Conservation (phyloP, 2,797 vertebrate species). For the Squalus acanthias region DNA sequence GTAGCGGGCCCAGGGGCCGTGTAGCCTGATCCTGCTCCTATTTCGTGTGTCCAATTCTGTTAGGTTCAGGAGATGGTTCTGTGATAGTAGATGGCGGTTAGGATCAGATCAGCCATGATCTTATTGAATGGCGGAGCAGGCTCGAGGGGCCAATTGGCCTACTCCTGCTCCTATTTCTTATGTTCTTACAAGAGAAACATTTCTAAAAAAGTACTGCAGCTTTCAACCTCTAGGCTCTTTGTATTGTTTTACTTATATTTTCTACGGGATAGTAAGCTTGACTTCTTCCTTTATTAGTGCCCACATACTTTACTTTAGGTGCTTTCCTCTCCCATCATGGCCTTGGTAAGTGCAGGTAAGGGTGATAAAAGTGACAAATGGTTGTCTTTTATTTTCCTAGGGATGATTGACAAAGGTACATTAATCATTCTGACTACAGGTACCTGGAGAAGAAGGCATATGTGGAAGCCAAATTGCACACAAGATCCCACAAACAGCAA, state of each 20-base stretch:
- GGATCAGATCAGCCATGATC: too few relatives aligned
- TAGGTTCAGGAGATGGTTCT: too few relatives aligned
- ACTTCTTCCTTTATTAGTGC: not conserved
- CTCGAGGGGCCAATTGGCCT: too few relatives aligned
- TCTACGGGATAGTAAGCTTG: not conserved
- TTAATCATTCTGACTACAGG: not conserved
- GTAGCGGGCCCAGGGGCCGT: too few relatives aligned
- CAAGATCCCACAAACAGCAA: not conserved
- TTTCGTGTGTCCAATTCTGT: too few relatives aligned
- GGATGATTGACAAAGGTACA: not conserved
- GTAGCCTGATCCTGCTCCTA: too few relatives aligned
- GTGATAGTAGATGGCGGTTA: too few relatives aligned
- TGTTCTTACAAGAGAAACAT: not conserved
- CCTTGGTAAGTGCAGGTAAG: not conserved
- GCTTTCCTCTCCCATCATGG: not conserved
- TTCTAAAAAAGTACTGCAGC: not conserved
- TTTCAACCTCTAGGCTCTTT: not conserved
- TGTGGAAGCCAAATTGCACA: not conserved
- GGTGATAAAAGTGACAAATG: not conserved
- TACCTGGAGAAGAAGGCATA: not conserved
- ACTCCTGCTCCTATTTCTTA: too few relatives aligned
- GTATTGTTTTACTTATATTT: not conserved
- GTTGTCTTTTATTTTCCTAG: not conserved
- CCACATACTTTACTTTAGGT: not conserved
- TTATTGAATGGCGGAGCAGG: too few relatives aligned